Evolutionary conservation across 64 coral and sea anemone genomes (phyloP).

Genomic region (Trachythela sp.): DNA sequence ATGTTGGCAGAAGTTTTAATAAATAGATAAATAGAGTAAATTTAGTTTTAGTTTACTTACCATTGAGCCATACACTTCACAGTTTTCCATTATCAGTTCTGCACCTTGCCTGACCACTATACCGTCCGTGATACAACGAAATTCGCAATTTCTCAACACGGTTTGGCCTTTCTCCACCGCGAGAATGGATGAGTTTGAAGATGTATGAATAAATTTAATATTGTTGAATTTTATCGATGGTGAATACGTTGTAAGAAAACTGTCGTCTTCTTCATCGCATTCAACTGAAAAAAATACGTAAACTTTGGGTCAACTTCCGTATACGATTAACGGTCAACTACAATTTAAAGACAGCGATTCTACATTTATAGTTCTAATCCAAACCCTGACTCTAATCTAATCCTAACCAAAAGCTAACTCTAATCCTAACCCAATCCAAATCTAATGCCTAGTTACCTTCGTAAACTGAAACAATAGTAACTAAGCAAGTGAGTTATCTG

Average conservation of each 20-base stretch:
- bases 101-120: not conserved
- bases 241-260: not conserved
- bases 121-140: not conserved
- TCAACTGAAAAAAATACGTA: not conserved
- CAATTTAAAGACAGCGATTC: too few species aligned
- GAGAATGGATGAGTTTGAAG: not conserved
- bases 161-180: not conserved
- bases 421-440: too few species aligned
- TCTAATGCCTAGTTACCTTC: too few species aligned
- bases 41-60: not conserved
- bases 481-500: too few species aligned
- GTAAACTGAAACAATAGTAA: too few species aligned
- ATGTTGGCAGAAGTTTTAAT: too few species aligned
- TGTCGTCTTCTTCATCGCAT: not conserved
- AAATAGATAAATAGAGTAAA: too few species aligned
- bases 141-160: not conserved
- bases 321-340: too few species aligned
- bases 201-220: not conserved
- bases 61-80: not conserved
- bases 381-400: too few species aligned
- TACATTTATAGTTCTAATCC: too few species aligned
- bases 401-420: too few species aligned
- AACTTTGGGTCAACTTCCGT: not conserved
- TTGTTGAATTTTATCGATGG: not conserved
- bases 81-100: not conserved